Conservation (phyloP, 2,113 vertebrate species). For the Dinomys branickii region DNA sequence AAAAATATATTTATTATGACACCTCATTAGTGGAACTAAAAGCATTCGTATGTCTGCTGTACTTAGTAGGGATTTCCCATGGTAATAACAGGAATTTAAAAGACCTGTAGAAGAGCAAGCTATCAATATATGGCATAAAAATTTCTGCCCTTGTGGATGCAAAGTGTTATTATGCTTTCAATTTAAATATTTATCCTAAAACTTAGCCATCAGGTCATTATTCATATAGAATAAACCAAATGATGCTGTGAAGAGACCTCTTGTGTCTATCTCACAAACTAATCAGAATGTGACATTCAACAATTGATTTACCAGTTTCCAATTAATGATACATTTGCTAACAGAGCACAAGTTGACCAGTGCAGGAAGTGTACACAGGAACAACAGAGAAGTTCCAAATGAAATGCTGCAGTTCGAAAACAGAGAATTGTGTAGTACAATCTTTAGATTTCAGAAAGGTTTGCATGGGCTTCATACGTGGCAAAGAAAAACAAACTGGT, state of each 20-base stretch:
- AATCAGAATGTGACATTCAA: background rate
- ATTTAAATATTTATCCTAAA: background rate
- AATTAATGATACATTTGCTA: background rate
- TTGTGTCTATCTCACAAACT: background rate
- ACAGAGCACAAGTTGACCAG: background rate
- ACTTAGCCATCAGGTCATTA: background rate
- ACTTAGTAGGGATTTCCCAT: background rate
- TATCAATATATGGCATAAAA: too few species aligned
- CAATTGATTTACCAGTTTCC: background rate
- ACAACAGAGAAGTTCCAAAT: background rate
- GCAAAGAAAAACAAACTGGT: background rate
- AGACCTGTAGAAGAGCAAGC: too few species aligned
- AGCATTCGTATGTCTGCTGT: background rate
- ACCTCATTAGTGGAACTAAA: background rate
- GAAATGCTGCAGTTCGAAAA: background rate
- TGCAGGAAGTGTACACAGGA: background rate
- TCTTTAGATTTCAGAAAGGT: background rate
- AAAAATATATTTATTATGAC: background rate
- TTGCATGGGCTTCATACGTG: background rate
- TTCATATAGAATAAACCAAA: background rate
- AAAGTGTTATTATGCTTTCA: too few species aligned
- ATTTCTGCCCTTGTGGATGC: too few species aligned
- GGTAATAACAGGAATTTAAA: background rate
- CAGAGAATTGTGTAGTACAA: background rate
- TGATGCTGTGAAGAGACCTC: background rate